Base-by-base conservation (phyloP, 2,113 vertebrate species). In the Motacilla tschutschensis region DNA sequence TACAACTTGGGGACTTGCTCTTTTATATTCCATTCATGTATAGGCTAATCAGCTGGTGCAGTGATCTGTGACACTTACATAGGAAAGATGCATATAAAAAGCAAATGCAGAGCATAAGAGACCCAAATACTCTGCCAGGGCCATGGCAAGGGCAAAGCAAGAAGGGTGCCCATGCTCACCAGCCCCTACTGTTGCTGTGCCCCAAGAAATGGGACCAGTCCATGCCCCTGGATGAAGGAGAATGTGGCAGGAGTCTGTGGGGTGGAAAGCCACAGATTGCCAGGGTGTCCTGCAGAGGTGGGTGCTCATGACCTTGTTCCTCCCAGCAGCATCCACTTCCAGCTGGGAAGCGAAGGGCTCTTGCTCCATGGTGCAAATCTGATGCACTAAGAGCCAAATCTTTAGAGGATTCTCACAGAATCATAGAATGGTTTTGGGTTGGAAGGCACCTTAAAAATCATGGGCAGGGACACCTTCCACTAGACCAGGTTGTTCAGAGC, bases 41-140 rank as follows among this genome's bases (percentile, higher is more conserved):
- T 58, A 91, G 87, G 58, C 87, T 93, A 95, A 95, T 92, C 93
- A 93, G 87, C 81, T 92, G 92, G 92, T 94, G 93, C 94, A 94
- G 87, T 88, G 90, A 93, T 91, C 92, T 94, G 94, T 90, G 90
- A 95, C 93, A 74, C 90, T 91, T 91, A 92, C 89, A 90, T 82
- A 87, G 73, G 72, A 93, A 94, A 91, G 87, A 93, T 44, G 85
- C 93, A 87, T 90, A 93, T 87, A 90, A 94, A 92, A 95, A 71
- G 60, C 70, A 80, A 83, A 89, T 51, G 58, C 79, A 90, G 90
- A 90, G 79, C 60, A 92, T 82, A 92, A 90, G 75, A 40, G 72
- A 80, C 69, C 24, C 81, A 90, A 67, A 90, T 40, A 67, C 29
- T 73, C 50, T 87, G n/a, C 43, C 53, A 83, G 82, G 72, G 40